phyloP scores from a whole-genome alignment of 2,888 invertebrate genomes.

The Tetragnatha montana region DNA sequence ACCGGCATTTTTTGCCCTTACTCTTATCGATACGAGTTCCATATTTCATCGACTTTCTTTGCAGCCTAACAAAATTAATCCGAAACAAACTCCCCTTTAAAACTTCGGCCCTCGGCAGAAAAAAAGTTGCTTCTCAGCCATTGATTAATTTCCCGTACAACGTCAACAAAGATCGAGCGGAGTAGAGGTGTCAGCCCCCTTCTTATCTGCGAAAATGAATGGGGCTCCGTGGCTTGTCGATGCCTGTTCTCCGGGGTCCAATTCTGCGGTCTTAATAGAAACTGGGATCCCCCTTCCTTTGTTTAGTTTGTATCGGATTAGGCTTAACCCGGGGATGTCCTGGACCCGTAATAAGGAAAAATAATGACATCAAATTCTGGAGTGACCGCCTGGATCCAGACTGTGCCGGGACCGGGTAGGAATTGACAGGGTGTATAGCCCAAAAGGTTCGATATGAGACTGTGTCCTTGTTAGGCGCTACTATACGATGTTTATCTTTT shows the following conservation, averaged over 20 bases:
- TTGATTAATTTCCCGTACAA: slow-evolving; percentile 57
- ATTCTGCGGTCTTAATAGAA: slow-evolving; percentile 70
- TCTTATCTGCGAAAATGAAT: slow-evolving; percentile 62
- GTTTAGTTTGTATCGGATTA: slow-evolving; percentile 61
- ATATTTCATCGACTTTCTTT: background rate
- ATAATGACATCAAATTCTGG: slow-evolving; percentile 67
- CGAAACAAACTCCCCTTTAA: background rate
- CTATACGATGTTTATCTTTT: too few species aligned
- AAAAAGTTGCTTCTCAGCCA: slow-evolving; percentile 6
- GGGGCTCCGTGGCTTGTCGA: slow-evolving; percentile 19
- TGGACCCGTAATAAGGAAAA: slow-evolving; percentile 50
- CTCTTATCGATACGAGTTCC: background rate
- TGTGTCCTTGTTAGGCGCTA: too few species aligned
- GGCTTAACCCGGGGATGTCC: slow-evolving; percentile 36
- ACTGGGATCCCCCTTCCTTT: slow-evolving; percentile 33
- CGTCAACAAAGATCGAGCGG: slow-evolving; percentile 66
- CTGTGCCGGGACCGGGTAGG: slow-evolving; percentile 13
- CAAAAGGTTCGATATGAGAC: too few species aligned
- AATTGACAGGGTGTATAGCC: background rate
- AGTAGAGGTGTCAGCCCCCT: slow-evolving; percentile 64
- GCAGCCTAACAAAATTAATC: background rate
- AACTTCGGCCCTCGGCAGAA: background rate
- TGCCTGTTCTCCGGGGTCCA: slow-evolving; percentile 53
- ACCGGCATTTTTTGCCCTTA: background rate
- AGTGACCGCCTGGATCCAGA: slow-evolving; percentile 39